phyloP scores from a whole-genome alignment of 2,797 vertebrate species.

The Avahi laniger region DNA sequence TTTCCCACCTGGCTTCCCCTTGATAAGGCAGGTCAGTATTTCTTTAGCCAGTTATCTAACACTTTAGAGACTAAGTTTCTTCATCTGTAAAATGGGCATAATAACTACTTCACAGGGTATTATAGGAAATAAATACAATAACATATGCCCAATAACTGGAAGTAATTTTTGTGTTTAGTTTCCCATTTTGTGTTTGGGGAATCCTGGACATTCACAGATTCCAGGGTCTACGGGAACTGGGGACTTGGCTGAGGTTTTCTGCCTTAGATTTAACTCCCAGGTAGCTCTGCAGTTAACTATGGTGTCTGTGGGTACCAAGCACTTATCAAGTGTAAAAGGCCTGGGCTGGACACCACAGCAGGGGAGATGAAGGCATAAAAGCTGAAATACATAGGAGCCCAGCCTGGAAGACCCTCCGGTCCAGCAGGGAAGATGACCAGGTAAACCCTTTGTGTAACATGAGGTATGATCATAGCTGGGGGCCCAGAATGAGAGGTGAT shows the following conservation, averaged over 20 bases:
- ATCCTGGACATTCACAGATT: neutral
- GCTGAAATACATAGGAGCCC: neutral
- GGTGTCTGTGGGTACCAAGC: neutral
- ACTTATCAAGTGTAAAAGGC: neutral
- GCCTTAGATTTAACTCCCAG: neutral
- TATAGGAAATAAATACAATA: conserved; percentile 2
- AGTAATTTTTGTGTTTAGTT: neutral
- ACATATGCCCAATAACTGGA: neutral
- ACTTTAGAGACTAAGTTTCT: neutral
- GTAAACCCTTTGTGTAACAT: neutral
- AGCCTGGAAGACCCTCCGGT: neutral
- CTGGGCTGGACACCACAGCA: neutral
- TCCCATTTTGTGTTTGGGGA: neutral
- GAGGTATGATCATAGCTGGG: neutral
- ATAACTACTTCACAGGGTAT: neutral
- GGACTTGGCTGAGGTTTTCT: neutral
- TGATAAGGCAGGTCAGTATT: neutral
- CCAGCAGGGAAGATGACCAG: neutral
- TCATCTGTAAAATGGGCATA: neutral
- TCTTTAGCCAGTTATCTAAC: neutral
- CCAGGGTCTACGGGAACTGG: neutral
- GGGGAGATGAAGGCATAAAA: neutral
- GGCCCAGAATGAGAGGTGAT: neutral
- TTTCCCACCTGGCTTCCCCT: neutral
- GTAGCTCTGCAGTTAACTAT: neutral